Evolutionary conservation across 2,797 vertebrate genomes (phyloP).

Genomic region (Esox lucius): DNA sequence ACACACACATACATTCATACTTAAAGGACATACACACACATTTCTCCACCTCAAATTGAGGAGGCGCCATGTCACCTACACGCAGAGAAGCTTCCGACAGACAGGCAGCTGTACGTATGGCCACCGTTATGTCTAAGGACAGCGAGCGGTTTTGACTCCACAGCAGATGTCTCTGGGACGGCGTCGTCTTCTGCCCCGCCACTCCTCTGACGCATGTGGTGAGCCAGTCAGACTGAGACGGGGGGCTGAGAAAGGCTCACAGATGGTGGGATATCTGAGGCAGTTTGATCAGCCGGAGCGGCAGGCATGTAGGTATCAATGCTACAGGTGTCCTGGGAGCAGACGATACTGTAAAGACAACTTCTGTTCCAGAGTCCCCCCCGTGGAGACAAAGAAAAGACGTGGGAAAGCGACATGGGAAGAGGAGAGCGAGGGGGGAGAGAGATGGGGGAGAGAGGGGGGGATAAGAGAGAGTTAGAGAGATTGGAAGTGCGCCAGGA

Average conservation of each 20-base stretch:
- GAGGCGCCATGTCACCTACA: neutral
- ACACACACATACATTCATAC: neutral
- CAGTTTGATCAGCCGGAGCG: neutral
- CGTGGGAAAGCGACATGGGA: neutral
- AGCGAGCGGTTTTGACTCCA: neutral
- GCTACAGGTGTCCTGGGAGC: constrained; percentile 10
- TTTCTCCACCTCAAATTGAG: neutral
- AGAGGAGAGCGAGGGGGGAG: neutral
- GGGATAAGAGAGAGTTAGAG: neutral
- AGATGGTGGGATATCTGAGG: neutral
- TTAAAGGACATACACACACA: neutral
- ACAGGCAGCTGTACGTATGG: neutral
- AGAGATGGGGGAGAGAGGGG: neutral
- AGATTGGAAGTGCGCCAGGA: neutral
- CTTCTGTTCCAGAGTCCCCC: neutral
- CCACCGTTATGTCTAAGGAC: neutral
- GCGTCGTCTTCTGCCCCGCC: neutral
- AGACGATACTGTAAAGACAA: neutral
- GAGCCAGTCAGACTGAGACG: neutral
- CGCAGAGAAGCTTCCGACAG: neutral
- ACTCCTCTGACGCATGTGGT: constrained; percentile 1
- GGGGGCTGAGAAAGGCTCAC: neutral
- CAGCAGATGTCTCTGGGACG: neutral
- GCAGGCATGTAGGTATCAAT: constrained; percentile 27
- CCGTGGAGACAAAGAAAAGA: neutral